A percentile compares a stretch with the other conserved stretches of the same genome.
phyloP scores from a whole-genome alignment of 2,888 invertebrate genomes.

The Empis livida region DNA sequence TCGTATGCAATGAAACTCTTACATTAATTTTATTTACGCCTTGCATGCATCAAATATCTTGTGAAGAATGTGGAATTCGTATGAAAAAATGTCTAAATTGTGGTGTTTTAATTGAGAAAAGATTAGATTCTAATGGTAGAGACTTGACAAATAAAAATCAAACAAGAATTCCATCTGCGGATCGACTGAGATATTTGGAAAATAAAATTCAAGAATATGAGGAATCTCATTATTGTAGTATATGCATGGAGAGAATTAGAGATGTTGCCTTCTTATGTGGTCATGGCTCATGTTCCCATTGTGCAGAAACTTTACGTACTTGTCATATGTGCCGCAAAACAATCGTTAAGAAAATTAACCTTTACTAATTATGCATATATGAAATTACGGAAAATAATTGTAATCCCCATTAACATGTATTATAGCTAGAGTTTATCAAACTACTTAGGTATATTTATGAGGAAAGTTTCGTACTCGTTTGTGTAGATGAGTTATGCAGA shows the following conservation, averaged over 20 bases:
- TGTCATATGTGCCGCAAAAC: constrained; percentile 62
- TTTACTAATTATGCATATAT: constrained; percentile 21
- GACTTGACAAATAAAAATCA: constrained; percentile 36
- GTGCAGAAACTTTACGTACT: constrained; percentile 64
- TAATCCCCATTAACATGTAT: too few relatives aligned
- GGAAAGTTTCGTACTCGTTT: too few relatives aligned
- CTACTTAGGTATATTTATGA: too few relatives aligned
- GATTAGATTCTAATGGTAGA: constrained; percentile 41
- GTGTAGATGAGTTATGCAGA: too few relatives aligned
- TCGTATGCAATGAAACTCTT: constrained; percentile 57
- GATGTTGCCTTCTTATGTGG: constrained; percentile 83
- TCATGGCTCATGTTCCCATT: constrained; percentile 70
- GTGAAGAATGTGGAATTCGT: constrained; percentile 59
- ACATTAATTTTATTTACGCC: constrained; percentile 55
- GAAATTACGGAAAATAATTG: too few relatives aligned
- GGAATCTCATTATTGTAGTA: constrained; percentile 72
- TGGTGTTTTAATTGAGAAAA: constrained; percentile 44
- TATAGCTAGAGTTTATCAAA: too few relatives aligned
- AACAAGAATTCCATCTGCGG: constrained; percentile 47
- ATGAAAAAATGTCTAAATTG: constrained; percentile 68
- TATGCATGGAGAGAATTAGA: constrained; percentile 73
- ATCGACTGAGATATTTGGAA: constrained; percentile 52
- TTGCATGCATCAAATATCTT: constrained; percentile 60
- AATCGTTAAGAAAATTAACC: constrained; percentile 35
- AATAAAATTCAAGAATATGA: constrained; percentile 75